These are phyloP conservation scores for Microplitis manilae DNA, from an alignment of 2,888 invertebrate species.

Conservation along the genomic window DNA sequence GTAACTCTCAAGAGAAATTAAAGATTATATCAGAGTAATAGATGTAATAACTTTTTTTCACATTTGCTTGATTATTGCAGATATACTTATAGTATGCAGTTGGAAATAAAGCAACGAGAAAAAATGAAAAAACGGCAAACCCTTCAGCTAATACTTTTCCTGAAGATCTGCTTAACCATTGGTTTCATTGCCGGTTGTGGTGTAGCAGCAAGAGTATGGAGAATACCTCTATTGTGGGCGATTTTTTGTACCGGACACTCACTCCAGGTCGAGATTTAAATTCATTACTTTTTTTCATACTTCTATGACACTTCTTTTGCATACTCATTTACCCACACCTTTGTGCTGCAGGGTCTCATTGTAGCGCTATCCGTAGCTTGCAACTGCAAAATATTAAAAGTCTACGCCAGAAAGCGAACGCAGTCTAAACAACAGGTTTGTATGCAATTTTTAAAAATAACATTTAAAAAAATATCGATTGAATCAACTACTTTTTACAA, in stretches of 20 bases:
- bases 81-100: constrained; percentile 76
- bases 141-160: constrained; percentile 76
- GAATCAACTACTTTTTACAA: constrained; percentile 34
- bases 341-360: constrained; percentile 74
- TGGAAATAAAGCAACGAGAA: constrained; percentile 75
- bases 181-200: constrained; percentile 71
- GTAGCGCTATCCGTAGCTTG: constrained; percentile 78
- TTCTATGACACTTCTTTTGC: not conserved
- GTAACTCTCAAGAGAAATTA: constrained; percentile 4
- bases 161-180: constrained; percentile 74
- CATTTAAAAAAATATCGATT: not conserved
- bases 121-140: constrained; percentile 76
- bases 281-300: constrained; percentile 11
- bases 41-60: not conserved
- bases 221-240: constrained; percentile 67
- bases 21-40: not conserved
- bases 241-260: constrained; percentile 68
- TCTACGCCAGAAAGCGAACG: constrained; percentile 68
- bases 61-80: constrained; percentile 56
- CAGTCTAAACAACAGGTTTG: constrained; percentile 67
- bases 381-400: constrained; percentile 73
- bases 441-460: not conserved
- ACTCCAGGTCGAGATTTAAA: constrained; percentile 61
- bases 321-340: not conserved
- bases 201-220: constrained; percentile 67